Evolutionary conservation across 92 coral and sea anemone genomes (phyloP).

Genomic region (Siderastrea radians): DNA sequence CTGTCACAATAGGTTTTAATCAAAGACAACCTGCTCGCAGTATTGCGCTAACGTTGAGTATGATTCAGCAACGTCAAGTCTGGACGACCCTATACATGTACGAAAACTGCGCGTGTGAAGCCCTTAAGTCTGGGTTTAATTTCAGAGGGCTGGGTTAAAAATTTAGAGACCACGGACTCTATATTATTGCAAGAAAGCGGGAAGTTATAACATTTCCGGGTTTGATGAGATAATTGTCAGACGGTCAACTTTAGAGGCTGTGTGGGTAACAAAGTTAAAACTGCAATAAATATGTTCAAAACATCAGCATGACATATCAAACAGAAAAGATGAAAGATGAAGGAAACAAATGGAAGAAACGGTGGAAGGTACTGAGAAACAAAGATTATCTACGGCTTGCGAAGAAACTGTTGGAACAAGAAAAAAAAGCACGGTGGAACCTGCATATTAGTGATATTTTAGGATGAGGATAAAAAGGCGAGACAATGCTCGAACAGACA

Average conservation of each 20-base stretch:
- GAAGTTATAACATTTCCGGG: background rate
- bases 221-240: conserved; percentile 19
- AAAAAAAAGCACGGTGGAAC: background rate
- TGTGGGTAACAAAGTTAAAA: background rate
- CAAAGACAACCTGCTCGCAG: conserved; percentile 16
- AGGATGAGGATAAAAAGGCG: background rate
- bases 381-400: background rate
- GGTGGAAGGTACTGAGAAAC: background rate
- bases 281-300: background rate
- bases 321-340: background rate
- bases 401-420: background rate
- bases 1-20: conserved; percentile 24
- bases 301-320: conserved; percentile 6
- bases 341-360: background rate
- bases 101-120: background rate
- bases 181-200: background rate
- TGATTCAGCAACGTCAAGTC: background rate
- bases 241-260: background rate
- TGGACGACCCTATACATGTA: background rate
- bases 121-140: background rate
- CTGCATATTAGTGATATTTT: background rate
- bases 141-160: background rate
- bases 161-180: background rate
- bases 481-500: no score
- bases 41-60: background rate